Evolutionary conservation across 2,888 invertebrate genomes (phyloP), one percentile per base, ranked within the genome.

Genomic region (Myathropa florea): DNA sequence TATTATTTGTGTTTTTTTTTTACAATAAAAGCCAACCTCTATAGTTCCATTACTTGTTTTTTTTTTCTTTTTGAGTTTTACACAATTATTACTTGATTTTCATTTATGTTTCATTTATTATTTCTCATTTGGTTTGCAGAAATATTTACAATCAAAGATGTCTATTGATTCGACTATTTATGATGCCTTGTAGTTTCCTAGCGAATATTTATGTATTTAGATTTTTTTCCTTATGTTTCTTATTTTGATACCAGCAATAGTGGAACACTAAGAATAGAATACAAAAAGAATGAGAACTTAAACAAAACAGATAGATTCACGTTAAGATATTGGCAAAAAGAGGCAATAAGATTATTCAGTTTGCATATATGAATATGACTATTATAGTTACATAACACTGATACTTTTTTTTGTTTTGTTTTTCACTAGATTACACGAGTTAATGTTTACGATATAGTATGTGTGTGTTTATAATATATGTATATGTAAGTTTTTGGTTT

Each of bases 1-100:
- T 59, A 73, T 80, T n/a, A 39, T 84, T 79, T 63, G 6, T 46
- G 4, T 1, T 18, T 46, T 71, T 57, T 59, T 63, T 46, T 83
- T 55, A 87, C 79, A 80, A 89, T 89, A 89, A 46, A 46, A 89
- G 89, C 89, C 89, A 81, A 81, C 85, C 81, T 88, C 78, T 81
- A 68, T 78, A 78, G 81, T 85, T 73, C 77, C 67, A 71, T 80
- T 75, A 72, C 46, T 57, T 63, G 18, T 36, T 53, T 30, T 71
- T 39, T 65, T 36, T 89, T 89, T 89, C 89, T 88, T 88, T 90
- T 85, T 26, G 68, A 78, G 83, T 88, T 84, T 85, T 88, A 67
- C 21, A 80, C 65, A 36, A 60, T 33, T 33, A 63, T 65, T 64
- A 53, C 21, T 36, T 61, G 26, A 24, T 36, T 78, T 28, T 61